These are phyloP conservation scores for Andrena marginata DNA, from an alignment of 2,888 invertebrate species.

Conservation along the genomic window DNA sequence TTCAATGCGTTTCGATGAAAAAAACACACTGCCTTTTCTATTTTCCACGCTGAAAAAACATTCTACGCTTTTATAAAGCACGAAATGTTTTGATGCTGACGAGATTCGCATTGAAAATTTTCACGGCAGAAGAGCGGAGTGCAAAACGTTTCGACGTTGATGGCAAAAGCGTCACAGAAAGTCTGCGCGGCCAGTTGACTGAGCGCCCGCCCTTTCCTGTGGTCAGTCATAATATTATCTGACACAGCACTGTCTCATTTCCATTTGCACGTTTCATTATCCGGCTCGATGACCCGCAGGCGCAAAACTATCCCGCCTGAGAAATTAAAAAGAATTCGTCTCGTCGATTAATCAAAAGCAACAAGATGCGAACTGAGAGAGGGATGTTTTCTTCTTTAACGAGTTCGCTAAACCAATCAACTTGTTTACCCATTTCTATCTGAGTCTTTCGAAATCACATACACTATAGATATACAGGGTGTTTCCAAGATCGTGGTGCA, in stretches of 20 bases:
- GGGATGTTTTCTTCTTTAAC: constrained; percentile 64
- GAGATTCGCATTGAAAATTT: constrained; percentile 65
- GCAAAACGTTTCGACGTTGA: constrained; percentile 63
- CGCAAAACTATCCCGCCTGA: constrained; percentile 61
- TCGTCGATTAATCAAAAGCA: constrained; percentile 66
- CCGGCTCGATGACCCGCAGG: constrained; percentile 78
- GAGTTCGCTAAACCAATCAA: constrained; percentile 63
- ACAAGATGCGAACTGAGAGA: constrained; percentile 49
- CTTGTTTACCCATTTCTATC: constrained; percentile 50
- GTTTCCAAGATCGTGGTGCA: too few relatives aligned
- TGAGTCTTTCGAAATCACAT: not conserved
- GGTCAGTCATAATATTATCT: constrained; percentile 81
- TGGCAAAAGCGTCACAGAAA: constrained; percentile 66
- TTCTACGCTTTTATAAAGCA: constrained; percentile 33
- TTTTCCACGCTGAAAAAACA: constrained; percentile 38
- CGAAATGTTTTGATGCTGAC: constrained; percentile 60
- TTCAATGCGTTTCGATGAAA: not conserved
- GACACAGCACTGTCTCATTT: constrained; percentile 78
- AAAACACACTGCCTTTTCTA: constrained; percentile 9
- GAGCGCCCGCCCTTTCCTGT: constrained; percentile 66
- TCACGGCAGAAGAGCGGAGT: constrained; percentile 47
- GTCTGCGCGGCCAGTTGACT: constrained; percentile 60
- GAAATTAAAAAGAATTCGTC: constrained; percentile 66
- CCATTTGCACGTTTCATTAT: constrained; percentile 81
- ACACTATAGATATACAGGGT: not conserved